Conservation (phyloP, 2,797 vertebrate species). For the Smutsia temminckii region DNA sequence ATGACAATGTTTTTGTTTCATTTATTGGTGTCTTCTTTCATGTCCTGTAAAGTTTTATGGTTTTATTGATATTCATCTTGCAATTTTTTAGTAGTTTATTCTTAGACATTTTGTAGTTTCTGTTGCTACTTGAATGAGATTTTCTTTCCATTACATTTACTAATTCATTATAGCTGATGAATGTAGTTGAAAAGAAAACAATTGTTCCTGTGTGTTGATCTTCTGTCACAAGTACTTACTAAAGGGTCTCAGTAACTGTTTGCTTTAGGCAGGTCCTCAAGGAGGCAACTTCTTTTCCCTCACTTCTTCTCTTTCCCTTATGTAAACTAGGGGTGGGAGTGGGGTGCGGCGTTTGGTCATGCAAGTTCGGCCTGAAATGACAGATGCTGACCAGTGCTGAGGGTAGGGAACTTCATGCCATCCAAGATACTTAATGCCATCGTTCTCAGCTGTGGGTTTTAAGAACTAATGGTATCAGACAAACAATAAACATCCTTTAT, state of each 20-base stretch:
- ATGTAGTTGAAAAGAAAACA: not conserved
- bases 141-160: not conserved
- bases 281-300: not conserved
- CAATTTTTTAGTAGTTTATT: conserved; percentile 22
- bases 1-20: not conserved
- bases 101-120: not conserved
- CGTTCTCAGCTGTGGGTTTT: not conserved
- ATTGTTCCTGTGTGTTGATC: not conserved
- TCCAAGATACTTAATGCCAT: not conserved
- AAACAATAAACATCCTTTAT: conserved; percentile 7
- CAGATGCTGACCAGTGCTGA: not conserved
- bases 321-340: not conserved
- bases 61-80: not conserved
- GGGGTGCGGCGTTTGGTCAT: too few relatives aligned
- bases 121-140: conserved; percentile 1
- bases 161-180: not conserved
- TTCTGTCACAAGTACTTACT: not conserved
- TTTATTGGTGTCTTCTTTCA: conserved; percentile 32
- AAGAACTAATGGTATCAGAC: not conserved
- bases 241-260: not conserved
- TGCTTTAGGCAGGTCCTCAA: not conserved
- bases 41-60: not conserved
- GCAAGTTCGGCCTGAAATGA: not conserved
- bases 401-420: not conserved
- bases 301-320: not conserved